Evolutionary conservation across 2,113 vertebrate genomes (phyloP).

Genomic region (Microtus montanus): DNA sequence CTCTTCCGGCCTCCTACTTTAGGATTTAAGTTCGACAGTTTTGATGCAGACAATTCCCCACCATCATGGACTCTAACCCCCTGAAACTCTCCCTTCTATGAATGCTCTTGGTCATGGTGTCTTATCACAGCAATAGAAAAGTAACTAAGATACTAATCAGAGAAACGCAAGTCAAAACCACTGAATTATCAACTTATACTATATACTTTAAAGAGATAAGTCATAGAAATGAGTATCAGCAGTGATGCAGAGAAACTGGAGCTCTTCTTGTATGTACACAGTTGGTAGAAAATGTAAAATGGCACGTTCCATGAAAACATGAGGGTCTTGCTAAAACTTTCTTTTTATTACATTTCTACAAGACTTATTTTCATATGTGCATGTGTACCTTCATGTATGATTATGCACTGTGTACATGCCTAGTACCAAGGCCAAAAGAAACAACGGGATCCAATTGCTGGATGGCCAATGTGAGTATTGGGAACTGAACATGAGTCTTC

Average conservation of each 20-base stretch:
- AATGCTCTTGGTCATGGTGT: not conserved
- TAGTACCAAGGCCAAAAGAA: not conserved
- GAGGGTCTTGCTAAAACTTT: not conserved
- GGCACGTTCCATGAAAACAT: not conserved
- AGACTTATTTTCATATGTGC: not conserved
- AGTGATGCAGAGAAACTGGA: not conserved
- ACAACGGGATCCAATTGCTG: not conserved
- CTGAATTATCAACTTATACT: not conserved
- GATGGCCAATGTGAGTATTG: not conserved
- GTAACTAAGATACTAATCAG: not conserved
- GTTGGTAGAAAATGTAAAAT: not conserved
- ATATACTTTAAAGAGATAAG: not conserved
- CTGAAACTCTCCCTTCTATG: not conserved
- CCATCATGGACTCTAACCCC: not conserved
- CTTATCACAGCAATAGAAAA: not conserved
- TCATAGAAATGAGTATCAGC: not conserved
- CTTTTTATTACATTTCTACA: not conserved
- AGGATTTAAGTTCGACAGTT: not conserved
- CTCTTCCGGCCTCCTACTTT: not conserved
- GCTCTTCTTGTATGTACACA: not conserved
- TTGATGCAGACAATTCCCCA: not conserved
- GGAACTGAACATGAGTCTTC: not conserved
- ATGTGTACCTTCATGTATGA: no score
- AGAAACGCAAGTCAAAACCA: not conserved
- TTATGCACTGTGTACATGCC: not conserved